phyloP scores from a whole-genome alignment of 1,140 invertebrate species.

The Eumaeus atala region DNA sequence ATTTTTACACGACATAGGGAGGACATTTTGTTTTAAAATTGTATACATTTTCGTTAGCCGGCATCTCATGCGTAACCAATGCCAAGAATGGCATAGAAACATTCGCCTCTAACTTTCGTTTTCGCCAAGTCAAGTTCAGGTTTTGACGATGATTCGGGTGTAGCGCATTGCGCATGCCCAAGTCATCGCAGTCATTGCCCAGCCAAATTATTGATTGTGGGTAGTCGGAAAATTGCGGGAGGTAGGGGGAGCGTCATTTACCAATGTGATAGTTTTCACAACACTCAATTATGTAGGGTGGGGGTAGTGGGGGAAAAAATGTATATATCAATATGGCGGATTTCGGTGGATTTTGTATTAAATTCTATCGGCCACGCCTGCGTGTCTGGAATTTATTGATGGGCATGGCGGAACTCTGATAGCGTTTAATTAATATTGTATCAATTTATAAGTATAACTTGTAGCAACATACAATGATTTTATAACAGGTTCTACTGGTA shows the following conservation, averaged over 20 bases:
- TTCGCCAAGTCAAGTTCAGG: conserved; percentile 73
- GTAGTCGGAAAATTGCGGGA: conserved; percentile 64
- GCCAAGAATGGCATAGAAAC: conserved; percentile 70
- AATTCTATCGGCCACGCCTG: conserved; percentile 60
- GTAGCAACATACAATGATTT: conserved; percentile 1
- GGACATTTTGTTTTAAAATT: conserved; percentile 27
- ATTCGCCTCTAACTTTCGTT: conserved; percentile 70
- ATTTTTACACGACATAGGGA: no score
- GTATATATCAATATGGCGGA: conserved; percentile 65
- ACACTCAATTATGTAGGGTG: conserved; percentile 66
- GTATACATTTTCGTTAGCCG: conserved; percentile 32
- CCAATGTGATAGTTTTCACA: conserved; percentile 71
- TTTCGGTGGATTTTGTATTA: conserved; percentile 63
- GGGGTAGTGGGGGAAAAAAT: conserved; percentile 57
- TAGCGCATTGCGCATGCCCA: conserved; percentile 52
- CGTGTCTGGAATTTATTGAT: conserved; percentile 49
- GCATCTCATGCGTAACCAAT: conserved; percentile 47
- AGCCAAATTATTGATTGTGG: conserved; percentile 71
- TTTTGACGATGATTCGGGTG: conserved; percentile 64
- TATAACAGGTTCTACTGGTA: no score
- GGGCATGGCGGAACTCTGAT: conserved; percentile 48
- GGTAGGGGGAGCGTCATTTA: conserved; percentile 61
- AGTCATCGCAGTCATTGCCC: conserved; percentile 73
- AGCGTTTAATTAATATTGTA: conserved; percentile 54
- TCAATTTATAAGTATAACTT: conserved; percentile 32